These are phyloP conservation scores for Cynocephalus volans DNA, from an alignment of 2,113 vertebrate species.

Conservation along the genomic window DNA sequence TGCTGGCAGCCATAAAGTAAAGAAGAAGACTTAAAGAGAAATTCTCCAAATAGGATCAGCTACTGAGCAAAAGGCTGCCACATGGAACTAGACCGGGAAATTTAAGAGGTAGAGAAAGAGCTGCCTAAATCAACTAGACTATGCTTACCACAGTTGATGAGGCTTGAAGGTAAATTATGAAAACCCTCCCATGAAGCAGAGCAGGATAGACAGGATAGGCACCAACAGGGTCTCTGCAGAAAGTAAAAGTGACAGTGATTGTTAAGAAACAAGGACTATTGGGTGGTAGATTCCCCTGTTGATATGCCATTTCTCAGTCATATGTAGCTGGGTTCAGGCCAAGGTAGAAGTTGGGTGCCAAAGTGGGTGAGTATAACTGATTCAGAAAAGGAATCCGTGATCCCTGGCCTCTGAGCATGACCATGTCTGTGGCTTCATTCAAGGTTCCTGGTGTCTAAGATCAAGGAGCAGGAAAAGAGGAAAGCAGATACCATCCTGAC, in stretches of 20 bases:
- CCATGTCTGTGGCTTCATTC: neutral
- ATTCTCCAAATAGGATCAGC: neutral
- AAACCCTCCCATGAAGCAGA: neutral
- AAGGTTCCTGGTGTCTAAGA: neutral
- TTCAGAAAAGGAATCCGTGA: neutral
- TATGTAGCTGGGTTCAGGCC: neutral
- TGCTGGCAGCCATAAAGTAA: neutral
- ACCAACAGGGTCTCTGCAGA: neutral
- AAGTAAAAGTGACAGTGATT: constrained; percentile 1
- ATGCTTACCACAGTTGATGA: neutral
- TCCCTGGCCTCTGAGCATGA: neutral
- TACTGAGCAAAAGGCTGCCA: neutral
- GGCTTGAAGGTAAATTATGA: neutral
- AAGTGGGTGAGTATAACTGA: neutral
- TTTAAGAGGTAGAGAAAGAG: neutral
- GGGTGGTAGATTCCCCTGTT: no score
- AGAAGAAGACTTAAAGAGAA: neutral
- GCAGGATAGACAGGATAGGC: neutral
- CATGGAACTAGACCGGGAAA: neutral
- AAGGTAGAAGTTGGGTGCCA: neutral
- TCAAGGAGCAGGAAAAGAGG: neutral
- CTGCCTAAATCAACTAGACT: neutral
- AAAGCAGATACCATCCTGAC: neutral
- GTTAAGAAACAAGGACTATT: neutral
- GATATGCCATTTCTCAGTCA: accelerated